These are phyloP conservation scores for Chaetoderma sp. DNA, from an alignment of 2,888 invertebrate species.

Conservation along the genomic window DNA sequence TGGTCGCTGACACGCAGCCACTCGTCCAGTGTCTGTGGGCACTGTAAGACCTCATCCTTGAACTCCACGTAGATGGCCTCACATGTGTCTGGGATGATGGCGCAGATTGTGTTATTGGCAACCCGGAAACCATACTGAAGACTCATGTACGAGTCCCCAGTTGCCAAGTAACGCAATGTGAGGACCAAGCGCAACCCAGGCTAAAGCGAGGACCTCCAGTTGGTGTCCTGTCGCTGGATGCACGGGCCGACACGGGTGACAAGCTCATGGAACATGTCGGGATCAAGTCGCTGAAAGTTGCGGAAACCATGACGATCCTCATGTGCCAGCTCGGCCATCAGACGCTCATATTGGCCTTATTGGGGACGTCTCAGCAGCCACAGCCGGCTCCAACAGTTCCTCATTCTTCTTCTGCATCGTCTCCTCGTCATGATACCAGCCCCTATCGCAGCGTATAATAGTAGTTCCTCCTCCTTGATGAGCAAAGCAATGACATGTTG, in stretches of 20 bases:
- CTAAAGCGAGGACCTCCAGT: background rate
- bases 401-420: too few relatives aligned
- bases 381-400: too few relatives aligned
- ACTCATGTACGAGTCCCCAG: constrained; percentile 20
- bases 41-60: constrained; percentile 9
- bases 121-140: constrained; percentile 22
- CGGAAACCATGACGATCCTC: too few relatives aligned
- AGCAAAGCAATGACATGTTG: too few relatives aligned
- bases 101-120: constrained; percentile 21
- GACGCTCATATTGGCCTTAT: too few relatives aligned
- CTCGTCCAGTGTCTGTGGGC: constrained; percentile 1
- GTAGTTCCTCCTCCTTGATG: too few relatives aligned
- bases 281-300: too few relatives aligned
- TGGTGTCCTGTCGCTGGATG: background rate
- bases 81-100: constrained; percentile 13
- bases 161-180: constrained; percentile 24
- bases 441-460: too few relatives aligned
- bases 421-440: too few relatives aligned
- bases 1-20: constrained; percentile 11
- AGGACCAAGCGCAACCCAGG: constrained; percentile 22
- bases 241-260: background rate
- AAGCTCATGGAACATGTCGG: constrained; percentile 11
- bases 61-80: constrained; percentile 16
- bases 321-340: too few relatives aligned
- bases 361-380: too few relatives aligned